Conservation (phyloP, 1,140 invertebrate species). For the Cotesia vestalis region DNA sequence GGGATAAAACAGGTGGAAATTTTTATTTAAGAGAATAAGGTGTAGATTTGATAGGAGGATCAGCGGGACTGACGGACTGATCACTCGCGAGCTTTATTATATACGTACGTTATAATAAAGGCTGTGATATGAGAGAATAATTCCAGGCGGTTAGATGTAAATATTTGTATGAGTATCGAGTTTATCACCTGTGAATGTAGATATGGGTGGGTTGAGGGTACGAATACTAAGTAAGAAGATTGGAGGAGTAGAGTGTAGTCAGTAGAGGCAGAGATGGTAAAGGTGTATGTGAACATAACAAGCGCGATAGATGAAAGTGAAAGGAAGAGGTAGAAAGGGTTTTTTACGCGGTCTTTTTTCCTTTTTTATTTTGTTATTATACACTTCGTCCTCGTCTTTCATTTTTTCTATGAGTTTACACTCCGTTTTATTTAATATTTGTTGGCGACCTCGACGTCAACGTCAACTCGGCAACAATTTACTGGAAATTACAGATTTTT, state of each 20-base stretch:
- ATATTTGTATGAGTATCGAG: too few relatives aligned
- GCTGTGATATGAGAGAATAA: neutral
- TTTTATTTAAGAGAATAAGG: too few relatives aligned
- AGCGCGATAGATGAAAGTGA: constrained; percentile 50
- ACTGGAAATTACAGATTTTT: too few relatives aligned
- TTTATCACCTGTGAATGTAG: too few relatives aligned
- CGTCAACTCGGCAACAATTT: neutral
- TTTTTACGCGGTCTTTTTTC: constrained; percentile 27
- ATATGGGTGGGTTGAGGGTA: neutral
- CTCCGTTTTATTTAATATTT: constrained; percentile 1
- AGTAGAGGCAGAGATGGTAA: neutral
- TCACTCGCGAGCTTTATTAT: neutral
- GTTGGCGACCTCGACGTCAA: too few relatives aligned
- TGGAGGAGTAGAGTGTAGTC: neutral
- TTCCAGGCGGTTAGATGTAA: constrained; percentile 14
- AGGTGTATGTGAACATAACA: constrained; percentile 20
- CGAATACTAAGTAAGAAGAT: neutral
- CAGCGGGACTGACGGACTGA: neutral
- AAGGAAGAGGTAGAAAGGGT: constrained; percentile 51
- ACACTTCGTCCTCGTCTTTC: neutral
- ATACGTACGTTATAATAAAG: neutral
- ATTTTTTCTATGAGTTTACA: neutral
- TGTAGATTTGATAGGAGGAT: neutral
- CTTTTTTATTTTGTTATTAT: constrained; percentile 19
- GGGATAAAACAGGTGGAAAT: neutral